These are phyloP conservation scores for Eospalax fontanierii DNA, from an alignment of 2,797 vertebrate species.

Conservation along the genomic window DNA sequence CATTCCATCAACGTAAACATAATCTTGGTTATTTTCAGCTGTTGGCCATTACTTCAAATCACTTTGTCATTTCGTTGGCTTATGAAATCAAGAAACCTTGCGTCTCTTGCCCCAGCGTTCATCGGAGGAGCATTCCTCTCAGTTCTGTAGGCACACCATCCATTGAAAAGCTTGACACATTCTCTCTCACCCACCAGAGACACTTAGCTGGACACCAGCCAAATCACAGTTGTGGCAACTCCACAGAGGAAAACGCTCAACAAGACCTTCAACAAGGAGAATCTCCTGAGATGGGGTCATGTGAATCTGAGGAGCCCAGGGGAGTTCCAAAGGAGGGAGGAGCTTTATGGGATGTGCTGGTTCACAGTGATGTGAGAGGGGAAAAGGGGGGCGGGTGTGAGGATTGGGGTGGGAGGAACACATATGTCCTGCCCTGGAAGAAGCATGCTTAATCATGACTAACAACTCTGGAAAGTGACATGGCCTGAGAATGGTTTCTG, in stretches of 20 bases:
- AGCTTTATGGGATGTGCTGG: not conserved
- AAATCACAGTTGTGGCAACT: conserved; percentile 19
- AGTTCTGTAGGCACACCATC: not conserved
- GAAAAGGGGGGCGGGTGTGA: not conserved
- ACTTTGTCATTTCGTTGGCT: conserved; percentile 63
- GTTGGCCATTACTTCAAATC: conserved; percentile 35
- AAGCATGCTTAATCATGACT: conserved; percentile 68
- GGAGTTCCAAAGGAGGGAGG: conserved; percentile 49
- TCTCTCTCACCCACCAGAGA: conserved; percentile 32
- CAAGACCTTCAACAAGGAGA: conserved; percentile 41
- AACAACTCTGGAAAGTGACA: conserved; percentile 77
- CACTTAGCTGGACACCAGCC: not conserved
- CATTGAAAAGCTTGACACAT: not conserved
- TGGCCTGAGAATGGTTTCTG: conserved; percentile 79
- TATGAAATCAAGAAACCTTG: not conserved
- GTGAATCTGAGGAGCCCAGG: not conserved
- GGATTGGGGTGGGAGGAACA: conserved; percentile 23
- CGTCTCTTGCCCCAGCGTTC: not conserved
- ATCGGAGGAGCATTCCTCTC: not conserved
- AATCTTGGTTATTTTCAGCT: conserved; percentile 40
- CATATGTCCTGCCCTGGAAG: conserved; percentile 25
- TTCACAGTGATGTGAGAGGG: not conserved
- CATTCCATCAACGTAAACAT: not conserved
- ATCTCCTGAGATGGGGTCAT: conserved; percentile 1
- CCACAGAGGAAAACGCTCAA: not conserved